Percentiles rank a stretch among this genome's conserved stretches.
Evolutionary conservation across 2,113 vertebrate genomes (phyloP).

Genomic region (Crotalus helleri): DNA sequence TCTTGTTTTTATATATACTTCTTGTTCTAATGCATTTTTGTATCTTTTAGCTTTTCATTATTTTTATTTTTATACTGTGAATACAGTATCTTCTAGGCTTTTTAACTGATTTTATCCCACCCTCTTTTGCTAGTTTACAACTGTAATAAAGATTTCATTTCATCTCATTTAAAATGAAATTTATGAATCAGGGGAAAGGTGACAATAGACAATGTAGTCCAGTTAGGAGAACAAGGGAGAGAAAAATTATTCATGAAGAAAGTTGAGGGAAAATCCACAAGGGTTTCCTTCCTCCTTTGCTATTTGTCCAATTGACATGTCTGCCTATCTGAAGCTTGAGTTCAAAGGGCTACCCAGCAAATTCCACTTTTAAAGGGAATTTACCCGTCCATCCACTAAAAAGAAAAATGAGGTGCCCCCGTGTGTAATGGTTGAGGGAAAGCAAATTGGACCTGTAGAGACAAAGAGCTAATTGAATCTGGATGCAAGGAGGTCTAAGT

Average conservation of each 20-base stretch:
- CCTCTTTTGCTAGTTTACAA: neutral
- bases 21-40: neutral
- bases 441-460: neutral
- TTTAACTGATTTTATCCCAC: neutral
- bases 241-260: neutral
- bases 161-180: neutral
- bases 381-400: neutral
- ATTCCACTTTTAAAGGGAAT: neutral
- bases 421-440: neutral
- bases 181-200: neutral
- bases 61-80: neutral
- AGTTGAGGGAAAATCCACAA: neutral
- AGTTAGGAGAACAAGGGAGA: neutral
- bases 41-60: neutral
- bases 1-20: neutral
- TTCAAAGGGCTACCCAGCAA: neutral
- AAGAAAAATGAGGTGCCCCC: neutral
- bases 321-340: neutral
- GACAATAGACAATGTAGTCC: neutral
- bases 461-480: neutral
- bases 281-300: neutral
- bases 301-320: neutral
- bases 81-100: neutral
- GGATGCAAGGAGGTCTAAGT: neutral
- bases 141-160: neutral